Evolutionary conservation across 2,888 invertebrate species (phyloP).

Genomic region (Clostera curtula): DNA sequence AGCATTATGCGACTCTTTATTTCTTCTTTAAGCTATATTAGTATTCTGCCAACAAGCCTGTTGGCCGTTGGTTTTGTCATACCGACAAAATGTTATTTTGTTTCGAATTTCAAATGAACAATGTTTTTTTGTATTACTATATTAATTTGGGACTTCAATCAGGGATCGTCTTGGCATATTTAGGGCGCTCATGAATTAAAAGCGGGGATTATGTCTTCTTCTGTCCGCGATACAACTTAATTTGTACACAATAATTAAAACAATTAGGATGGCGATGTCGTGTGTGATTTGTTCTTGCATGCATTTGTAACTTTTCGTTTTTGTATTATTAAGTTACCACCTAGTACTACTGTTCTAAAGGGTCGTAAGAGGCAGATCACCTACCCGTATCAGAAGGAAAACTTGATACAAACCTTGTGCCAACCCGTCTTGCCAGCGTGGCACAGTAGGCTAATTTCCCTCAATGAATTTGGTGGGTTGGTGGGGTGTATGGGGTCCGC

Average conservation of each 20-base stretch:
- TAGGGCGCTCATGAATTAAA: constrained; percentile 65
- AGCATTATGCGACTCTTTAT: constrained; percentile 71
- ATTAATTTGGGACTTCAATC: constrained; percentile 61
- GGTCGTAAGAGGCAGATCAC: no score
- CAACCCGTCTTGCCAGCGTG: no score
- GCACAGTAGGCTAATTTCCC: no score
- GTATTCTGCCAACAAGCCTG: constrained; percentile 71
- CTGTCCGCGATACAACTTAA: constrained; percentile 52
- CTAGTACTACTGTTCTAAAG: no score
- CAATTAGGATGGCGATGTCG: constrained; percentile 34
- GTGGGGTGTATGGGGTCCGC: no score
- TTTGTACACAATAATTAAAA: constrained; percentile 60
- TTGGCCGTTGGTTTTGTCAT: constrained; percentile 70
- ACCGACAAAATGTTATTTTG: constrained; percentile 73
- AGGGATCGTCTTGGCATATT: constrained; percentile 51
- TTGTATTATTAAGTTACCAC: constrained; percentile 18
- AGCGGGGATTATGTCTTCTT: constrained; percentile 45
- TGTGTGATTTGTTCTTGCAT: no score
- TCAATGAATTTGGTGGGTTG: no score
- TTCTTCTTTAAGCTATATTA: constrained; percentile 73
- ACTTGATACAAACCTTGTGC: no score
- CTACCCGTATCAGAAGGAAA: no score
- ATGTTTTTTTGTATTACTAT: constrained; percentile 58
- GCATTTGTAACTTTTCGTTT: no score
- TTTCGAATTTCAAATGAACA: constrained; percentile 73